Evolutionary conservation across 2,888 invertebrate species (phyloP).

Genomic region (Heliconius erato): DNA sequence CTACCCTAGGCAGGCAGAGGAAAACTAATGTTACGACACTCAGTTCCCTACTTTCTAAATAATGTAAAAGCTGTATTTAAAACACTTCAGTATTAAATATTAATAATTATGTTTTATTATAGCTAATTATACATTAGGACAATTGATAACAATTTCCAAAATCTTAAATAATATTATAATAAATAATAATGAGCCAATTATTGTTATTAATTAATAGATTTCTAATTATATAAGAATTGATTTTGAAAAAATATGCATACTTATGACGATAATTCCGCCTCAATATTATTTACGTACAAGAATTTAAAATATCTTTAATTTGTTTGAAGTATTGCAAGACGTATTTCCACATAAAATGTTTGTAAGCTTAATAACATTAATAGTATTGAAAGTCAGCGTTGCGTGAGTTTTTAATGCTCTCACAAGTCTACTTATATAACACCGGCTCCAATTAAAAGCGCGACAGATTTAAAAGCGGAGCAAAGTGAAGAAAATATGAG

Average conservation of each 20-base stretch:
- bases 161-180: too few relatives aligned
- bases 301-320: conserved; percentile 31
- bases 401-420: conserved; percentile 84
- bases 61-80: too few relatives aligned
- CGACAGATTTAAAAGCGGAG: conserved; percentile 81
- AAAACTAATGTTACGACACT: too few relatives aligned
- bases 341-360: conserved; percentile 66
- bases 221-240: not conserved
- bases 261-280: not conserved
- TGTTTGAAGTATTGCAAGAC: conserved; percentile 55
- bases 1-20: too few relatives aligned
- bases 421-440: conserved; percentile 82
- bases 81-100: too few relatives aligned
- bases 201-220: not conserved
- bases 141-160: too few relatives aligned
- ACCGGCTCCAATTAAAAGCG: conserved; percentile 82
- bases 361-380: conserved; percentile 78
- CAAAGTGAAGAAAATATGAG: conserved; percentile 74
- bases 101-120: too few relatives aligned
- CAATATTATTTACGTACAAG: not conserved
- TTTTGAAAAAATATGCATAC: not conserved
- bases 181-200: not conserved
- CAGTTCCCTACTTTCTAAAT: too few relatives aligned
- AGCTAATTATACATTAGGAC: too few relatives aligned
- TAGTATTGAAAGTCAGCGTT: conserved; percentile 77